Conservation (phyloP, 2,797 vertebrate species). For the Triplophysa yarkandensis region DNA sequence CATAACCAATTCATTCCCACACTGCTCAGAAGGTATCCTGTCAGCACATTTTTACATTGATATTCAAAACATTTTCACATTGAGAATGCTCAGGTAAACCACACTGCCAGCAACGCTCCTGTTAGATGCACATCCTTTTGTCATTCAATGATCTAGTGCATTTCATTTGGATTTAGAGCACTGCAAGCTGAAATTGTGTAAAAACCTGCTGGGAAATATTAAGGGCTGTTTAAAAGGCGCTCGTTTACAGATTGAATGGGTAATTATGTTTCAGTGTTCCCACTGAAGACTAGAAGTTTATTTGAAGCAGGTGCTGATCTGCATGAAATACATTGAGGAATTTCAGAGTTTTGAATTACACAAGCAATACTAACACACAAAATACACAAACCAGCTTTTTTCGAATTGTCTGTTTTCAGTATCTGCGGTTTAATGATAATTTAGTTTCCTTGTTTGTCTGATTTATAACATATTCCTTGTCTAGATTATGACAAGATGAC, state of each 20-base stretch:
- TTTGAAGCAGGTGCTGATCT: background rate
- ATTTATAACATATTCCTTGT: background rate
- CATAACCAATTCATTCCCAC: background rate
- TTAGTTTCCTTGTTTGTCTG: background rate
- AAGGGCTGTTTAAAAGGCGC: constrained; percentile 1
- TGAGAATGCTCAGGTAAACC: constrained; percentile 11
- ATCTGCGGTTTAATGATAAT: background rate
- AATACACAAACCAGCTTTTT: background rate
- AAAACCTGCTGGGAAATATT: constrained; percentile 7
- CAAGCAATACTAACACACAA: no score
- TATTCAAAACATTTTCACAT: constrained; percentile 9
- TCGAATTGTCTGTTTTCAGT: background rate
- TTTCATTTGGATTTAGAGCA: constrained; percentile 21
- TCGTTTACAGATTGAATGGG: background rate
- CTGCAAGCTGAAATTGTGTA: background rate
- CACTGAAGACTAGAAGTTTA: background rate
- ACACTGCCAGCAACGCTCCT: background rate
- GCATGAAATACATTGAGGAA: background rate
- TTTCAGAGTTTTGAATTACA: background rate
- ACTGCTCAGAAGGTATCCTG: constrained; percentile 2
- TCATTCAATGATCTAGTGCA: constrained; percentile 7
- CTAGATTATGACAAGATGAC: background rate
- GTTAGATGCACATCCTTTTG: background rate
- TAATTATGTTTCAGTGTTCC: background rate
- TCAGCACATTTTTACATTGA: constrained; percentile 10